phyloP scores from a whole-genome alignment of 2,797 vertebrate genomes.

The Sphenopsis melanotis region DNA sequence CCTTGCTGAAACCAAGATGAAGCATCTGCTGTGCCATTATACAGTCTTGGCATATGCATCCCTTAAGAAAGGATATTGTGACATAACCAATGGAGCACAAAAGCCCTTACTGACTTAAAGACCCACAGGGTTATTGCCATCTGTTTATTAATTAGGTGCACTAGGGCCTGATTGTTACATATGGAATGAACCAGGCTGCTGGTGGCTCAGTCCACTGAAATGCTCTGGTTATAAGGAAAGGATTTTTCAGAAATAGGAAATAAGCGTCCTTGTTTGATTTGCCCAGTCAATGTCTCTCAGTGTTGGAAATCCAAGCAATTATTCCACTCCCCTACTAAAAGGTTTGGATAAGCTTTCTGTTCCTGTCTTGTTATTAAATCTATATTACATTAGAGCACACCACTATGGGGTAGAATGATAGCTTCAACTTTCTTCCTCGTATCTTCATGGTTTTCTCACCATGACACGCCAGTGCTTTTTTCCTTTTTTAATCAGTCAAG shows the following conservation, averaged over 20 bases:
- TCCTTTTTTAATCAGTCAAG: neutral
- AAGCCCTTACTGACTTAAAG: constrained; percentile 27
- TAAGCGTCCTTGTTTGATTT: neutral
- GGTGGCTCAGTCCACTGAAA: neutral
- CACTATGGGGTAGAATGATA: neutral
- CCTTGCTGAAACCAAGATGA: neutral
- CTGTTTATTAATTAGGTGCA: constrained; percentile 42
- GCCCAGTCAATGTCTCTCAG: neutral
- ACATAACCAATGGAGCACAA: constrained; percentile 38
- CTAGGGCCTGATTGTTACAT: neutral
- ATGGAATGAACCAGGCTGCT: neutral
- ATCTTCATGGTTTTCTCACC: neutral
- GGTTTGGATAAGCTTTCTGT: neutral
- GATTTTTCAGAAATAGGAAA: neutral
- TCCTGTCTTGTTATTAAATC: neutral
- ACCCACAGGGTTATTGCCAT: constrained; percentile 14
- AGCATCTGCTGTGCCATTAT: constrained; percentile 20
- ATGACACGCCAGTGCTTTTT: neutral
- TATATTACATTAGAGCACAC: neutral
- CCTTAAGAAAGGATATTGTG: constrained; percentile 44
- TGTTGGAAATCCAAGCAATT: neutral
- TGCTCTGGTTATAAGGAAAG: neutral
- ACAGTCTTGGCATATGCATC: neutral
- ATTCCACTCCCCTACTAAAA: neutral
- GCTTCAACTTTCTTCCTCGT: neutral